phyloP scores from a whole-genome alignment of 2,797 vertebrate species.

The Poecilia picta region DNA sequence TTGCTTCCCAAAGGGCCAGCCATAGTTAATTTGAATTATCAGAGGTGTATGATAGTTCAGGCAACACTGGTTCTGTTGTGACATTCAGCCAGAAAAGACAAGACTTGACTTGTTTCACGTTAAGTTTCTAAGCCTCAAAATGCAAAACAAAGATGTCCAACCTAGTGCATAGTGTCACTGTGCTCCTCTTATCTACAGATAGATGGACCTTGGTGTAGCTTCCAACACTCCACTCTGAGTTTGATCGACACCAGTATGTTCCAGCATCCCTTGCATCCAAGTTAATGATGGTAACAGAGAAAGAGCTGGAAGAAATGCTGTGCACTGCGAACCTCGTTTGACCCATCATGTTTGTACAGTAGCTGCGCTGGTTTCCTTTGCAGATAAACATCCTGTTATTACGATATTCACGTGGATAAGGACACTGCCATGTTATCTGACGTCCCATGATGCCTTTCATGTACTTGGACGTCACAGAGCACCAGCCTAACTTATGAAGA shows the following conservation, averaged over 20 bases:
- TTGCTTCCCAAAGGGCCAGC: no score
- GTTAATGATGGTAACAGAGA: slow-evolving; percentile 45
- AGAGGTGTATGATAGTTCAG: no score
- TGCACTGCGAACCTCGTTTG: slow-evolving; percentile 44
- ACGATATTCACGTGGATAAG: slow-evolving; percentile 29
- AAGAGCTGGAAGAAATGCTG: slow-evolving; percentile 13
- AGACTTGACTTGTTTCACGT: no score
- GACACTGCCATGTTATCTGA: slow-evolving; percentile 29
- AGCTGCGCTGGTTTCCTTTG: slow-evolving; percentile 27
- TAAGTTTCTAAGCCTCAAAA: no score
- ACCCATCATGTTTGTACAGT: not conserved
- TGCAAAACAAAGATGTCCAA: no score
- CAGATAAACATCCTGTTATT: slow-evolving; percentile 53
- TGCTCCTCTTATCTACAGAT: not conserved
- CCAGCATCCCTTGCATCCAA: slow-evolving; percentile 47
- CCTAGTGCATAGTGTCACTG: no score
- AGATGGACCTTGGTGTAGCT: slow-evolving; percentile 42
- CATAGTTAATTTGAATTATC: no score
- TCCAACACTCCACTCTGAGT: slow-evolving; percentile 11
- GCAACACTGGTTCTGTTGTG: no score
- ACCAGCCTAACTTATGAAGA: slow-evolving; percentile 36
- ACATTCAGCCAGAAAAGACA: no score
- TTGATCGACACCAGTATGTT: slow-evolving; percentile 61
- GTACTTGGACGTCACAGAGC: slow-evolving; percentile 21
- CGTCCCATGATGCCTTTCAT: not conserved